Base-by-base conservation (phyloP, 2,888 invertebrate genomes). In the Dugesia japonica region DNA sequence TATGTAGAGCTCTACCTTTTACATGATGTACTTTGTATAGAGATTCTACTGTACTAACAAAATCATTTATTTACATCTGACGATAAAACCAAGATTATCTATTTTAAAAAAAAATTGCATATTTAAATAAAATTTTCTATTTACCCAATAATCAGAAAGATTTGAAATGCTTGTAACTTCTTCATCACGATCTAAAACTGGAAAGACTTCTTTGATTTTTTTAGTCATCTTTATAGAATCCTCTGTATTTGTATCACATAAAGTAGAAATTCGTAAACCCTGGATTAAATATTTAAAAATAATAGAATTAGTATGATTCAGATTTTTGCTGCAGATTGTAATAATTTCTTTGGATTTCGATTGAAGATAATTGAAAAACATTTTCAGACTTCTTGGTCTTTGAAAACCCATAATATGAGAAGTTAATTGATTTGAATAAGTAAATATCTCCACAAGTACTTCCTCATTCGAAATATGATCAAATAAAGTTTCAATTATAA, bases 331-430 rank as follows among this genome's bases (percentile, higher is more conserved):
- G 17, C 56, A 56, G 1, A 20, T 4, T 56, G 1, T 56, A 13
- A n/a, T 9, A 56, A 56, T 56, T 13, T 56, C 56, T 9, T 56
- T n/a, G 17, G 17, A 56, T 20, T 20, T 1, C n/a, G 20, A 13
- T 20, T 56, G 9, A 56, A 56, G n/a, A 56, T 20, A 56, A 13
- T 56, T 56, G 1, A 56, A 23, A 56, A 56, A 56, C 23, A 56
- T 56, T 56, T 56, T 56, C n/a, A 56, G n/a, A 23, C 56, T 20
- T 23, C 4, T n/a, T 4, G 56, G 4, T 23, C n/a, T 4, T 23
- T 56, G 56, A 23, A 56, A 56, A 4, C 56, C n/a, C 56, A 56
- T 56, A n/a, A 56, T n/a, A 56, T n/a, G 56, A 56, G 56, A 56
- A 4, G 1, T 23, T 20, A 56, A n/a, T 23, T 56, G n/a, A 20